phyloP scores from a whole-genome alignment of 2,113 vertebrate species.

The Tetrao urogallus region DNA sequence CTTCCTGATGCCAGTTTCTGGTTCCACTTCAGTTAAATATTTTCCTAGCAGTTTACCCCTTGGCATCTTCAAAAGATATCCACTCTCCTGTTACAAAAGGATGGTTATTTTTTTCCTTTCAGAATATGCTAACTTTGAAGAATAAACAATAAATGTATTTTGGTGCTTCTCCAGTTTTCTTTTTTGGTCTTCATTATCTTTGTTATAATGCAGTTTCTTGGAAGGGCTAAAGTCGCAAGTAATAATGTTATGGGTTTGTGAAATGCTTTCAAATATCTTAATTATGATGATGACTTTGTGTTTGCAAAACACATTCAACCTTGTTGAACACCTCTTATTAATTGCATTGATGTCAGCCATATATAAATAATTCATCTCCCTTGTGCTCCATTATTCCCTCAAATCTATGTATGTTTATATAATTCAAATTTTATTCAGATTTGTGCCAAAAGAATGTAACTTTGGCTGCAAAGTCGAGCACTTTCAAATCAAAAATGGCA shows the following conservation, averaged over 20 bases:
- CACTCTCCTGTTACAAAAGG: not conserved
- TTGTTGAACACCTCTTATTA: conserved; percentile 9
- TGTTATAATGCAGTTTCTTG: not conserved
- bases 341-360: not conserved
- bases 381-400: conserved; percentile 1
- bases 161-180: not conserved
- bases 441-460: not conserved
- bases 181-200: not conserved
- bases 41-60: not conserved
- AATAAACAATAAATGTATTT: not conserved
- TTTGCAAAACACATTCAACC: conserved; percentile 5
- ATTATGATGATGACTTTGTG: conserved; percentile 15
- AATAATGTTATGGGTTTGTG: not conserved
- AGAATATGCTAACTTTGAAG: not conserved
- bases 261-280: conserved; percentile 44
- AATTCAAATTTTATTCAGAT: conserved; percentile 29
- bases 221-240: not conserved
- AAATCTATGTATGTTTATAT: conserved; percentile 7
- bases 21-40: not conserved
- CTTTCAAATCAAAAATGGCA: not conserved
- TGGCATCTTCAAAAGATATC: not conserved
- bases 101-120: not conserved
- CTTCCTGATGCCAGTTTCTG: conserved; percentile 22
- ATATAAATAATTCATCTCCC: conserved; percentile 23
- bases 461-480: conserved; percentile 9